Base-by-base conservation (phyloP, 2,888 invertebrate genomes). In the Disparrhopalites patrizii region DNA sequence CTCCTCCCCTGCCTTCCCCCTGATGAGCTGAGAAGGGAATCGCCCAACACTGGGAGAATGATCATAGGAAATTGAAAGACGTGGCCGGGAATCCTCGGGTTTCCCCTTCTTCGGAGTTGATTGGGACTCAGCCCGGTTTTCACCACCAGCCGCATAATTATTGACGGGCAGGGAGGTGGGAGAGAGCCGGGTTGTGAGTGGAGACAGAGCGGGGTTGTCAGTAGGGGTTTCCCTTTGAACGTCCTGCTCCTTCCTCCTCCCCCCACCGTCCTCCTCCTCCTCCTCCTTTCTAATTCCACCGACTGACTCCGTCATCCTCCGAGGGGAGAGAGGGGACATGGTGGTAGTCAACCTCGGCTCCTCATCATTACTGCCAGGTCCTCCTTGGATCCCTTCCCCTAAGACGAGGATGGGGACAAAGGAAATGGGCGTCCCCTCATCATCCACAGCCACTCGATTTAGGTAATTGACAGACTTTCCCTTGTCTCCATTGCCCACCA, bases 141-240 rank as follows among this genome's bases (percentile, higher is more conserved):
- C 31, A 55, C 36, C 57, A 57, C 23, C 25, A 38, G 38, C 57
- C 57, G 57, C 57, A 36, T 57, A 57, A 57, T 57, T 57, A 57
- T 57, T 40, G 57, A 57, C 57, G 23, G 57, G 40, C 15, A 40
- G 27, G n/a, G n/a, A n/a, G n/a, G n/a, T n/a, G n/a, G 43, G 40
- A 40, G 43, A 40, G 40, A 28, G 25, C 36, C n/a, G 30, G 23
- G 4, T 8, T 23, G 40, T 36, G 40, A 57, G 40, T 27, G 43
- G 57, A 57, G 40, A 40, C 38, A 40, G 40, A 28, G 25, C 36
- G 10, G 30, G 23, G 4, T 8, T 23, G 40, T 36, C 57, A 57
- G 40, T 27, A 57, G 57, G 40, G 57, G 25, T 57, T 57, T 57
- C 57, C 38, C 40, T 57, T 57, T 57, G 57, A 57, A 10, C 30